Percentiles rank a stretch among this genome's conserved stretches.
Conservation (phyloP, 92 coral and sea anemone genomes). For the Hydrozoanthus gracilis region DNA sequence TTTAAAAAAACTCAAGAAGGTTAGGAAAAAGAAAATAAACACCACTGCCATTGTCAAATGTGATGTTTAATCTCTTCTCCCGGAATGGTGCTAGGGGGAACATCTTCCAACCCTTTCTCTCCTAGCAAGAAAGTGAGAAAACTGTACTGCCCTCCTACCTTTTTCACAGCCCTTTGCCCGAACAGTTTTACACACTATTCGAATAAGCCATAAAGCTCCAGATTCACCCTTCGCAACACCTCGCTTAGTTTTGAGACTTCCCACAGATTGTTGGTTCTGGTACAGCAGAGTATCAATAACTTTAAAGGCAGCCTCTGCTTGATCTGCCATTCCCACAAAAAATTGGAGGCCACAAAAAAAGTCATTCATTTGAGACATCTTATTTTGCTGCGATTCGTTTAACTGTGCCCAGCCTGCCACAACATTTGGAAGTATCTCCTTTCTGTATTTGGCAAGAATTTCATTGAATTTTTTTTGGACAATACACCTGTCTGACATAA, state of each 20-base stretch:
- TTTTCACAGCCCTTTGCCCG: conserved; percentile 18
- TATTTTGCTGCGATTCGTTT: conserved; percentile 19
- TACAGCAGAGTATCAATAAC: conserved; percentile 12
- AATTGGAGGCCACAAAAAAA: conserved; percentile 13
- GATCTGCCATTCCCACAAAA: conserved; percentile 14
- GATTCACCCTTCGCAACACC: conserved; percentile 19
- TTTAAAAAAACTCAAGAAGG: conserved; percentile 21
- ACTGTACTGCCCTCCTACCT: conserved; percentile 13
- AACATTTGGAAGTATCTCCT: conserved; percentile 37
- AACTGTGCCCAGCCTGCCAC: conserved; percentile 20
- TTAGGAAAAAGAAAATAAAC: conserved; percentile 16
- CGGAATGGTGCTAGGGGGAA: conserved; percentile 4
- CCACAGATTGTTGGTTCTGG: conserved; percentile 8
- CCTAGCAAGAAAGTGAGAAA: conserved; percentile 18
- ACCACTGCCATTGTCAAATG: conserved; percentile 16
- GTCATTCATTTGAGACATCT: conserved; percentile 7
- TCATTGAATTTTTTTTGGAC: conserved; percentile 39
- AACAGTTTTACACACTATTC: conserved; percentile 11
- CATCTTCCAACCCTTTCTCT: conserved; percentile 19
- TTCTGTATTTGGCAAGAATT: conserved; percentile 29
- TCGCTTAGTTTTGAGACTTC: conserved; percentile 10
- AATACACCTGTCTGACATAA: conserved; percentile 41
- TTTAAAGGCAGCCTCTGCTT: conserved; percentile 24
- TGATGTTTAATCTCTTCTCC: conserved; percentile 15
- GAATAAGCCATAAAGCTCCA: conserved; percentile 15